Conservation (phyloP, 1,140 invertebrate species). For the Bombus turneri region DNA sequence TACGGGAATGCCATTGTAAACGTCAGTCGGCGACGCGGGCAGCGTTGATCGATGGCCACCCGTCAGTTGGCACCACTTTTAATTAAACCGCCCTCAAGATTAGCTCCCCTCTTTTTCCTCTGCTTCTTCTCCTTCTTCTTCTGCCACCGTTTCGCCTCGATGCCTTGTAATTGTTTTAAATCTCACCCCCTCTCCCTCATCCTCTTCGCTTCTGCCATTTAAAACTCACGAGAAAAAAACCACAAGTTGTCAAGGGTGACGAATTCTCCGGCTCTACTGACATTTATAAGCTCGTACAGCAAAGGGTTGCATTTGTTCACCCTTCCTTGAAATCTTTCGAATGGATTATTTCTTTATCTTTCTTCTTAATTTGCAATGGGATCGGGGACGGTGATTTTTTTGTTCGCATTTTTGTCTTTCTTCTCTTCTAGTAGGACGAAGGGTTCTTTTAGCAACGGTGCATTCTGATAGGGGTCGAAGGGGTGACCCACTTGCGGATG, state of each 20-base stretch:
- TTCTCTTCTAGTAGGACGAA: too few relatives aligned
- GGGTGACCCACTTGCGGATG: constrained; percentile 18
- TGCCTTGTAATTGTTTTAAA: constrained; percentile 82
- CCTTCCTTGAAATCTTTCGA: neutral
- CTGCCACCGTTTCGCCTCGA: constrained; percentile 7
- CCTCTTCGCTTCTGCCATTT: constrained; percentile 55
- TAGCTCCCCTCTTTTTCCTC: constrained; percentile 73
- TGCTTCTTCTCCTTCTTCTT: constrained; percentile 47
- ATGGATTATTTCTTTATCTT: constrained; percentile 58
- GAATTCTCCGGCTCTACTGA: constrained; percentile 75
- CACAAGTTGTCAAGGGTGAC: constrained; percentile 77
- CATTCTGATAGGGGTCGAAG: neutral
- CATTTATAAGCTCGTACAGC: constrained; percentile 73
- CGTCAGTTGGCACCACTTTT: constrained; percentile 83
- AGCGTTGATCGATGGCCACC: constrained; percentile 82
- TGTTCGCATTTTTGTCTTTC: neutral
- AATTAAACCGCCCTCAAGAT: constrained; percentile 83
- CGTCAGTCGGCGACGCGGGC: constrained; percentile 65
- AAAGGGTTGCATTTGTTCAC: constrained; percentile 38
- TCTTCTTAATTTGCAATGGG: constrained; percentile 52
- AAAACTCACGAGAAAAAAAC: constrained; percentile 72
- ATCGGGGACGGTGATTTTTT: neutral
- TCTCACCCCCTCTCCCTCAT: constrained; percentile 74
- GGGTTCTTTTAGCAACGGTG: neutral
- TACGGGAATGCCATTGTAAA: constrained; percentile 63